Evolutionary conservation across 2,113 vertebrate genomes (phyloP).

Genomic region (Solea solea): DNA sequence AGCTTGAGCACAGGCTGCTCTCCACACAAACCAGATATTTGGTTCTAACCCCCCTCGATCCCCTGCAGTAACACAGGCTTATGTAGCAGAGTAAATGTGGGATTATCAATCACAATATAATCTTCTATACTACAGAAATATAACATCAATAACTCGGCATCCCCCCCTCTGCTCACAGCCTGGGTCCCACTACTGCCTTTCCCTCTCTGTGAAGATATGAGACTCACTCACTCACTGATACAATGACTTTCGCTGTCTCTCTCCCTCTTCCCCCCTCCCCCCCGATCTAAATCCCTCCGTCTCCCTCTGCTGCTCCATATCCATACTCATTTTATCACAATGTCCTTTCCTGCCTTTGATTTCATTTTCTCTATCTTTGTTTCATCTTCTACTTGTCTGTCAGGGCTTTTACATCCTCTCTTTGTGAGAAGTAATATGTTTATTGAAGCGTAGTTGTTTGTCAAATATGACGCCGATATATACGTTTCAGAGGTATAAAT

Average conservation of each 20-base stretch:
- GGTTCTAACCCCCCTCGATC: neutral
- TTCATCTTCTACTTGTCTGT: slow-evolving; percentile 33
- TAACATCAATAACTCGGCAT: slow-evolving; percentile 43
- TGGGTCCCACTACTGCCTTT: slow-evolving; percentile 2
- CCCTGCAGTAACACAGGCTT: neutral
- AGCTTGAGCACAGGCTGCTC: neutral
- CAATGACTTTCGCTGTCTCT: slow-evolving; percentile 30
- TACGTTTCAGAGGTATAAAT: too few relatives aligned
- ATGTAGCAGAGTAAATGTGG: neutral
- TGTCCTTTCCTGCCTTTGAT: slow-evolving; percentile 40
- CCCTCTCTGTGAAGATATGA: slow-evolving; percentile 26
- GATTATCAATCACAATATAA: slow-evolving; percentile 21
- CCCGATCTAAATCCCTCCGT: slow-evolving; percentile 35
- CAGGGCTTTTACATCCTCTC: slow-evolving; percentile 29
- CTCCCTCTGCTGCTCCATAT: slow-evolving; percentile 18
- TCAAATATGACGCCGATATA: too few relatives aligned
- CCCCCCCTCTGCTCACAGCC: slow-evolving; percentile 25
- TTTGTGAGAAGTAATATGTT: slow-evolving; percentile 10
- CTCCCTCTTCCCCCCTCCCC: slow-evolving; percentile 19
- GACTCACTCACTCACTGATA: slow-evolving; percentile 31
- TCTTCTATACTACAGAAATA: slow-evolving; percentile 17
- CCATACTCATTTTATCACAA: slow-evolving; percentile 17
- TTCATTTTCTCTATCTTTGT: slow-evolving; percentile 10
- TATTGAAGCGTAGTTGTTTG: too few relatives aligned
- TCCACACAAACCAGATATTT: neutral